Evolutionary conservation across 1,140 invertebrate species (phyloP), one percentile per base, ranked within the genome.

Genomic region (Trinorchestia longiramus): DNA sequence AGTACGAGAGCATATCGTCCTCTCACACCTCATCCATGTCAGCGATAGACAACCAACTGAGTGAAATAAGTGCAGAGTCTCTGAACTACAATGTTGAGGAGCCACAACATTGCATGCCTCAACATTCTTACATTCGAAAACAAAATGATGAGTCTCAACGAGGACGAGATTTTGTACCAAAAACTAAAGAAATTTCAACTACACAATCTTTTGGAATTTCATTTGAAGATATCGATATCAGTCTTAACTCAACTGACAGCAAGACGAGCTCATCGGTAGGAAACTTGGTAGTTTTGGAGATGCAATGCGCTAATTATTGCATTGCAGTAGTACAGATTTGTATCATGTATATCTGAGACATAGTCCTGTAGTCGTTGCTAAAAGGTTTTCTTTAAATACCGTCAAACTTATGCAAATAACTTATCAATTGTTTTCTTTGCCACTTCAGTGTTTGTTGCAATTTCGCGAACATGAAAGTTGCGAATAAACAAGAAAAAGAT

Each of bases 191-290:
- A n/a, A 94, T 11, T 43, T n/a, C 43, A 23, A 44, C 92, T 40
- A 15, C 44, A 43, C 3, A 42, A 42, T 45, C 92, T 42, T 40
- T 94, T 8, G 92, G 92, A 6, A 94, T 94, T 94, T 43, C 92
- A 45, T 94, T 94, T 43, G 92, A 94, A n/a, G 92, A 94, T 94
- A 94, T 94, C 44, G 92, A 94, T 94, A 94, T 94, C 92, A 94
- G 92, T 94, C 44, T 94, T 45, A 94, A 94, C 41, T 94, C 92
- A 19, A 40, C 92, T 28, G 92, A 94, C 92, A 94, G 92, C 92
- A 94, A 45, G 43, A 94, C 43, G 41, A 94, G 92, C 36, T 94
- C 92, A 45, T 94, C 92, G 92, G 92, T 94, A 45, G 92, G 92
- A 40, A 40, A 43, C 41, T 42, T 42, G 28, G 41, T 90, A 90